Base-by-base conservation (phyloP, 92 coral and sea anemone species). In the Bergia puertoricense region DNA sequence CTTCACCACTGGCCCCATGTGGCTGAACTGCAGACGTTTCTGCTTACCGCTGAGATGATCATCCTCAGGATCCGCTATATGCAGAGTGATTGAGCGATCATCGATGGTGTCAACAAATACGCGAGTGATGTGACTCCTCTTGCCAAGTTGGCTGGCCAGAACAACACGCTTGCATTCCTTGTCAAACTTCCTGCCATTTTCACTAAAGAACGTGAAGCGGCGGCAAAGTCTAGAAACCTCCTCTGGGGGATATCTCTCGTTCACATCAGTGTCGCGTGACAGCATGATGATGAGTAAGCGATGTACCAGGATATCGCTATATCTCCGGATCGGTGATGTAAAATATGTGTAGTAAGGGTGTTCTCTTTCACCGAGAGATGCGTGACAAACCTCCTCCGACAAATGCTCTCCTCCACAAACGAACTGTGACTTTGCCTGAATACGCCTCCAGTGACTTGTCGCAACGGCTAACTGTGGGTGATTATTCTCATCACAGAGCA, bases 291-390 rank as follows among this genome's bases (percentile, higher is more conserved):
- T 73, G 42, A 93, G 82, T 43, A 91, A 89, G 22, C 99, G 98
- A 81, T 96, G 99, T 4, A 96, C 98, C 22, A 87, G 88, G 22
- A 96, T 86, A 85, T 96, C 99, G 10, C 95, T 90, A 77, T 96
- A 96, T 22, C 99, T 95, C 54, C 99, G 90, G 81, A 95, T 96
- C 16, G 99, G 99, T 16, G 99, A 96, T 22, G 98, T 96, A 69
- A 96, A 96, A 41, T 91, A 95, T 10, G 94, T 92, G 74, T 96
- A 96, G 6, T 89, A 69, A 38, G 90, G 85, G 18, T 80, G 76
- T 39, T 87, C 90, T 37, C 71, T 69, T 66, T 54, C 90, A 23
- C 76, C 85, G 36, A 62, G 85, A 66, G 84, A 72, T 43, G 86
- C 77, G 40, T 77, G 86, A 13, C 23, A 41, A 5, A 79, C 16